Evolutionary conservation across 2,797 vertebrate species (phyloP).

Genomic region (Pangasius djambal): DNA sequence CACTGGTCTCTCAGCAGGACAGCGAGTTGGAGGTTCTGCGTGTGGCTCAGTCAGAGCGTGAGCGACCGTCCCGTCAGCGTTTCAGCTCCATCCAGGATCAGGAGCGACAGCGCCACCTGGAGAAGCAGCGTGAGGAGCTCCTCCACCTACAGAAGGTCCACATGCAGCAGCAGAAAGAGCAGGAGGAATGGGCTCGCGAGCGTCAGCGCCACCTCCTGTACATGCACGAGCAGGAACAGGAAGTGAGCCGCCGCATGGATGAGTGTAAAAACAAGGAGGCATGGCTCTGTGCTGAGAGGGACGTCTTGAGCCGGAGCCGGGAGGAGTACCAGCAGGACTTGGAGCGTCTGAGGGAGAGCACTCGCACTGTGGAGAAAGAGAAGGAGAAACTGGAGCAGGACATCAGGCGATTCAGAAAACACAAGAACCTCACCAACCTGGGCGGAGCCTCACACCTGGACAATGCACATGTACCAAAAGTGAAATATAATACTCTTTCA

Average conservation of each 20-base stretch:
- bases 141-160: constrained; percentile 82
- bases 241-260: constrained; percentile 73
- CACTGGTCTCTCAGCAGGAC: constrained; percentile 82
- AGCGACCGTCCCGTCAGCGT: constrained; percentile 70
- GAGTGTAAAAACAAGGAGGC: constrained; percentile 66
- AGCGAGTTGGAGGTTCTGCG: constrained; percentile 82
- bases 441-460: background rate
- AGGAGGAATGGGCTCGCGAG: constrained; percentile 87
- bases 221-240: constrained; percentile 65
- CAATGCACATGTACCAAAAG: background rate
- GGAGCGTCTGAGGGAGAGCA: constrained; percentile 85
- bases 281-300: constrained; percentile 73
- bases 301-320: constrained; percentile 74
- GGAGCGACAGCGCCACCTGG: constrained; percentile 89
- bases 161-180: constrained; percentile 81
- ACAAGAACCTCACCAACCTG: constrained; percentile 60
- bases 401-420: constrained; percentile 71
- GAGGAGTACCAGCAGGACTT: constrained; percentile 87
- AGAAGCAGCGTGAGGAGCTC: constrained; percentile 89
- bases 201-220: constrained; percentile 71
- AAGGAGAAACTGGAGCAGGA: constrained; percentile 71
- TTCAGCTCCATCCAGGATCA: constrained; percentile 85
- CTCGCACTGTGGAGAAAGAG: constrained; percentile 80
- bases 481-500: background rate
- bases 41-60: constrained; percentile 73